These are phyloP conservation scores for Sesamia nonagrioides DNA, from an alignment of 1,140 invertebrate genomes.

Conservation along the genomic window DNA sequence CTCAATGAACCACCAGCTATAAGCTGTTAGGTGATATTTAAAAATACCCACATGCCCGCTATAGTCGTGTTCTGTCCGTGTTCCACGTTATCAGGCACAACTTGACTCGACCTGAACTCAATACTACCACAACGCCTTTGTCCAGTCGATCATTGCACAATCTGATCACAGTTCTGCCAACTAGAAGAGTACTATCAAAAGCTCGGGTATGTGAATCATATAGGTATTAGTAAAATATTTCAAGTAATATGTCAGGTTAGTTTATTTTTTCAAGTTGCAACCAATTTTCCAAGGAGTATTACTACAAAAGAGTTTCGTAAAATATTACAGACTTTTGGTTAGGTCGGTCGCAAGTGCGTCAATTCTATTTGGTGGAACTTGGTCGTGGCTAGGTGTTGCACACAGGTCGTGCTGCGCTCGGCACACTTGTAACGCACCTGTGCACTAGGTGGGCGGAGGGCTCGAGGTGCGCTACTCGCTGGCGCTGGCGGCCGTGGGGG, in stretches of 20 bases:
- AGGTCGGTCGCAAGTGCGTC: neutral
- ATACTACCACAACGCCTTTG: conserved; percentile 35
- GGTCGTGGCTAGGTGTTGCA: neutral
- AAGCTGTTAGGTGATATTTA: conserved; percentile 56
- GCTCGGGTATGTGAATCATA: neutral
- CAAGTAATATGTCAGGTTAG: neutral
- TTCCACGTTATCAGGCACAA: conserved; percentile 32
- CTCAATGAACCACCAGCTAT: conserved; percentile 24
- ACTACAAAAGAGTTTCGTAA: no score
- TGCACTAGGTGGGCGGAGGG: conserved; percentile 73
- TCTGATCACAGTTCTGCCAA: conserved; percentile 26
- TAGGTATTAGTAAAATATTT: neutral
- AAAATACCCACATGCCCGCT: conserved; percentile 76
- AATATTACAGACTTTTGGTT: neutral
- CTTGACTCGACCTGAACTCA: conserved; percentile 36
- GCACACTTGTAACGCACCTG: conserved; percentile 28
- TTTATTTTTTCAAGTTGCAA: neutral
- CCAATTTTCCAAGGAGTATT: no score
- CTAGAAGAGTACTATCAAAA: neutral
- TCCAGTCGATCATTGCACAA: conserved; percentile 39
- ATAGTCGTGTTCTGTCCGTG: conserved; percentile 24
- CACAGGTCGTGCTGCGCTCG: conserved; percentile 9
- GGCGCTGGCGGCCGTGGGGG: conserved; percentile 91
- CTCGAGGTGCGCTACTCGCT: conserved; percentile 92
- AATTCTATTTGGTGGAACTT: conserved; percentile 33